These are phyloP conservation scores for Onychomys leucogaster DNA, from an alignment of 2,797 vertebrate genomes.

Conservation along the genomic window DNA sequence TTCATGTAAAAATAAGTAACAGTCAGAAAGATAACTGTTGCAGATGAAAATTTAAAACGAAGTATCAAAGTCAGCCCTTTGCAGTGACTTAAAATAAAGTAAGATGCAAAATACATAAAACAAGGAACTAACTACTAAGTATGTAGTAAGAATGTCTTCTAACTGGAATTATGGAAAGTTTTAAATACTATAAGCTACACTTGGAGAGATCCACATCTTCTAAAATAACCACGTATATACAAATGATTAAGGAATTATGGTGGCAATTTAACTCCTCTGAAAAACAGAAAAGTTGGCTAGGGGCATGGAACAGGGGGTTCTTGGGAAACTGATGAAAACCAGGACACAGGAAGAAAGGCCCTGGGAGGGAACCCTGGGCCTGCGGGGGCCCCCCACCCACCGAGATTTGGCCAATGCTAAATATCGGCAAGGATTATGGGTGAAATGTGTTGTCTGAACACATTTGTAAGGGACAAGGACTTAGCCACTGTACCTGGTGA, in stretches of 20 bases:
- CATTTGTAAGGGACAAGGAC: conserved; percentile 22
- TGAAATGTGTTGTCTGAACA: conserved; percentile 43
- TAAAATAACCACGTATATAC: conserved; percentile 27
- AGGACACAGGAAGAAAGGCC: conserved; percentile 66
- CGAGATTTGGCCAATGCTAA: conserved; percentile 65
- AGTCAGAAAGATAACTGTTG: conserved; percentile 1
- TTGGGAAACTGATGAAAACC: conserved; percentile 69
- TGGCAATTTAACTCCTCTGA: conserved; percentile 33
- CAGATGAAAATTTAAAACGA: conserved; percentile 47
- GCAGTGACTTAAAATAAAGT: not conserved
- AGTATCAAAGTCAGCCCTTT: conserved; percentile 20
- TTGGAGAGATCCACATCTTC: not conserved
- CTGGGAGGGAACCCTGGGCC: conserved; percentile 53
- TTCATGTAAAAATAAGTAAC: conserved; percentile 22
- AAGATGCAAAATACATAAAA: conserved; percentile 57
- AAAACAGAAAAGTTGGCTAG: conserved; percentile 37
- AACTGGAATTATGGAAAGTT: conserved; percentile 15
- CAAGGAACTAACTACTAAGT: conserved; percentile 35
- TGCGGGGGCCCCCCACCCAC: not conserved
- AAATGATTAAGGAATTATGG: conserved; percentile 9
- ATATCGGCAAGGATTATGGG: conserved; percentile 70
- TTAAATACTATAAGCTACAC: conserved; percentile 48
- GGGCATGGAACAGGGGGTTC: conserved; percentile 1
- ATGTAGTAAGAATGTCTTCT: not conserved
- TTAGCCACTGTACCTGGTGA: conserved; percentile 13